A percentile compares a stretch with the other conserved stretches of the same genome.
These are phyloP conservation scores for Agrilus mali DNA, from an alignment of 2,888 invertebrate species.

Conservation along the genomic window DNA sequence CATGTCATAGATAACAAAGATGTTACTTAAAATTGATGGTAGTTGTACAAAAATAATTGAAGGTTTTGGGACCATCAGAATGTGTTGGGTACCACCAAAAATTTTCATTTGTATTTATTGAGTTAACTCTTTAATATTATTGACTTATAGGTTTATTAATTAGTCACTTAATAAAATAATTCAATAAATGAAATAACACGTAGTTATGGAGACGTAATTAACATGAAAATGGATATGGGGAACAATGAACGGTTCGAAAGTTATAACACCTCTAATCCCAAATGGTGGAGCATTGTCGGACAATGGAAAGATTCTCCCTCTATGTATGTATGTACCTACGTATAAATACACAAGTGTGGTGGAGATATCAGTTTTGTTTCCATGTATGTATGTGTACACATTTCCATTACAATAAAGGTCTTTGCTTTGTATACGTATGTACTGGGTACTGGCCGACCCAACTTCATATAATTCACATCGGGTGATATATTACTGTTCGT, in stretches of 20 bases:
- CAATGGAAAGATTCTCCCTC: constrained; percentile 18
- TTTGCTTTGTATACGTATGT: no score
- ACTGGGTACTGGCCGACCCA: constrained; percentile 9
- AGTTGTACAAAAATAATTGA: no score
- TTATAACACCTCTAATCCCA: constrained; percentile 19
- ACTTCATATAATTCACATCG: constrained; percentile 21
- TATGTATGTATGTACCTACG: constrained; percentile 11
- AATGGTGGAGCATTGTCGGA: constrained; percentile 17
- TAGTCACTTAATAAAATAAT: no score
- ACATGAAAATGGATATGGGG: constrained; percentile 16
- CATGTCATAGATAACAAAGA: no score
- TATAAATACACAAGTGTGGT: constrained; percentile 1
- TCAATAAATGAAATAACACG: constrained; percentile 6
- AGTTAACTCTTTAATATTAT: no score
- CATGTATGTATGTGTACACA: constrained; percentile 4
- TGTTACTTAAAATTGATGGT: no score
- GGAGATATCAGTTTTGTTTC: no score
- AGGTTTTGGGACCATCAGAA: no score
- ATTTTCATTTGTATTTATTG: no score
- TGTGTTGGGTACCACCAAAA: no score
- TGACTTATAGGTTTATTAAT: no score
- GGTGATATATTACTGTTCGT: constrained; percentile 20
- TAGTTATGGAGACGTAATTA: constrained; percentile 17
- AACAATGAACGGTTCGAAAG: constrained; percentile 19
- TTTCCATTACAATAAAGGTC: constrained; percentile 18